Base-by-base conservation (phyloP, 2,888 invertebrate species). In the Tetheella fluctuosa region DNA sequence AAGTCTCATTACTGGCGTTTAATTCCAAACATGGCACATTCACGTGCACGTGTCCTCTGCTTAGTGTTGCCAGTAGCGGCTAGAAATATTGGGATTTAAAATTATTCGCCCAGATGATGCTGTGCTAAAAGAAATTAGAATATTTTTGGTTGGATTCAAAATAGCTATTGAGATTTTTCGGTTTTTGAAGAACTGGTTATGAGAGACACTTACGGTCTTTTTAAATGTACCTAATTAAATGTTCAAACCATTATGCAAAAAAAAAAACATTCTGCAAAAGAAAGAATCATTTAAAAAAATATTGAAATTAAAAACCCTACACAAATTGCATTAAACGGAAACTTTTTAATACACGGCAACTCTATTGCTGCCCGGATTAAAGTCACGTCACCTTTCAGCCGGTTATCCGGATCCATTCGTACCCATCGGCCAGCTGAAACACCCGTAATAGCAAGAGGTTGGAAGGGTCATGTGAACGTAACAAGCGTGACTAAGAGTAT, bases 381-480 rank as follows among this genome's bases (percentile, higher is more conserved):
- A 37, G 55, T 55, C 55, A 55, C 55, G 55, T 55, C 48, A 13
- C 55, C 55, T 55, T 20, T 34, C 20, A 20, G 4, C 55, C 55
- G 37, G 55, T 55, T 55, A 55, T 55, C 55, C 55, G 55, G 55
- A 20, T 23, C 37, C 34, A 48, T 48, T 48, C 20, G 48, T 48
- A 48, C 48, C 20, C 48, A 20, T 10, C 48, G 48, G 48, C 20
- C 48, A 48, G 20, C n/a, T 39, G 7, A 20, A 20, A 48, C 7
- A 4, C 20, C 1, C 10, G n/a, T 13, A 10, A 17, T 10, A 10
- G 20, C 7, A 2, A 48, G 17, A 5, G 10, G 20, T 48, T 20
- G 48, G 48, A 48, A 48, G n/a, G 48, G 17, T 20, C 48, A n/a
- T 39, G n/a, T 15, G 39, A n/a, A 15, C 15, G 13, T 37, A 2